Conservation (phyloP, 2,113 vertebrate genomes). For the Dinomys branickii region DNA sequence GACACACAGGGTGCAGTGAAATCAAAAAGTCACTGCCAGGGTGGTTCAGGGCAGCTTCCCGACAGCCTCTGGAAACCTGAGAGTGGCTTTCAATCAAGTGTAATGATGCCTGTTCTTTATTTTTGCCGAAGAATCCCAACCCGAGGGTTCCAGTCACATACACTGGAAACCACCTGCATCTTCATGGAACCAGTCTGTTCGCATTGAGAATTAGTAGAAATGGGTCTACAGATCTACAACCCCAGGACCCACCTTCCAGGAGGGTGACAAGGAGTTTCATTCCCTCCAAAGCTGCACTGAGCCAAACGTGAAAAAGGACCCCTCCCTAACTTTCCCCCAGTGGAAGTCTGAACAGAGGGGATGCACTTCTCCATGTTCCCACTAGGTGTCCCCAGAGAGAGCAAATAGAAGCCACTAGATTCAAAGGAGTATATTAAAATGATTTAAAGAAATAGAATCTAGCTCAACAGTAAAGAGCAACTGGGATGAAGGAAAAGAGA, state of each 20-base stretch:
- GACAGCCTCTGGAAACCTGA: not conserved
- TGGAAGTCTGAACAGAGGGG: not conserved
- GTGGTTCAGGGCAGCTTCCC: not conserved
- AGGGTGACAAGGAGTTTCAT: not conserved
- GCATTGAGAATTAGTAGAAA: not conserved
- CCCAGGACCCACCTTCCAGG: not conserved
- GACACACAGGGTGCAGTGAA: not conserved
- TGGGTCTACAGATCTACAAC: not conserved
- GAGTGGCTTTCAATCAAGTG: not conserved
- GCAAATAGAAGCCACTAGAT: not conserved
- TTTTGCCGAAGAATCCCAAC: too few relatives aligned
- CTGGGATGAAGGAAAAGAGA: too few relatives aligned
- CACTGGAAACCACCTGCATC: not conserved
- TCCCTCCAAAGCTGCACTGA: not conserved
- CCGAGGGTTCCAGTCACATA: too few relatives aligned
- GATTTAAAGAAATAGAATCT: too few relatives aligned
- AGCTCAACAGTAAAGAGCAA: too few relatives aligned
- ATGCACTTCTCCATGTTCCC: not conserved
- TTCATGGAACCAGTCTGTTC: not conserved
- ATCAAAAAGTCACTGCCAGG: not conserved
- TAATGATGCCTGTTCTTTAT: not conserved
- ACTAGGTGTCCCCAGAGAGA: constrained; percentile 57
- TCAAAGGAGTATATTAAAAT: not conserved
- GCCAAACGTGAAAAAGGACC: not conserved
- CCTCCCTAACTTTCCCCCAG: not conserved